Conservation (phyloP, 1,140 invertebrate species). For the Leptinotarsa undecemlineata region DNA sequence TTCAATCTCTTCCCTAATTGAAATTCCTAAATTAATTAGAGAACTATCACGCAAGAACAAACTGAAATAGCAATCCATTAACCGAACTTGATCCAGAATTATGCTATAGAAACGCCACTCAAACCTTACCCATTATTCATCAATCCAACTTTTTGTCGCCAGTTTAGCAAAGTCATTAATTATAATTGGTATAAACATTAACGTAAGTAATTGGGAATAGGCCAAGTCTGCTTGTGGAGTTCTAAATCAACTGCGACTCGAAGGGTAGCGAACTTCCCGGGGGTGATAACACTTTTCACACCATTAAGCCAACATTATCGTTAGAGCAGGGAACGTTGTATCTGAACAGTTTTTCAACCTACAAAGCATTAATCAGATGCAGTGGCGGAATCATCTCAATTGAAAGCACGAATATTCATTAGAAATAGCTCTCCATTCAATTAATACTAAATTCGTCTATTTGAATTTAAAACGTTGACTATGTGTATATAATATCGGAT, state of each 20-base stretch:
- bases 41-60: conserved; percentile 8
- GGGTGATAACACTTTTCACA: conserved; percentile 40
- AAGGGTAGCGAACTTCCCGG: conserved; percentile 35
- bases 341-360: conserved; percentile 37
- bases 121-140: conserved; percentile 21
- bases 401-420: too few relatives aligned
- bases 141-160: conserved; percentile 22
- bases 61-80: conserved; percentile 19
- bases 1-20: neutral
- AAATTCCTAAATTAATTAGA: conserved; percentile 8
- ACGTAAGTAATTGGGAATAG: conserved; percentile 36
- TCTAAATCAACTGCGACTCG: conserved; percentile 40
- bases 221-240: conserved; percentile 33
- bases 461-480: too few relatives aligned
- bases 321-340: conserved; percentile 33
- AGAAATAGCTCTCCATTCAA: too few relatives aligned
- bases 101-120: conserved; percentile 19
- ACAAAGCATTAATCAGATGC: conserved; percentile 27
- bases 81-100: neutral
- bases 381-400: too few relatives aligned
- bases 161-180: conserved; percentile 34
- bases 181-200: conserved; percentile 39
- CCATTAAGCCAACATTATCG: conserved; percentile 44
- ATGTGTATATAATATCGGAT: too few relatives aligned
- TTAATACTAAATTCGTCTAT: too few relatives aligned